Percentiles rank a stretch among this genome's conserved stretches.
These are phyloP conservation scores for Rhynchotus rufescens DNA, from an alignment of 2,797 vertebrate species.

Conservation along the genomic window DNA sequence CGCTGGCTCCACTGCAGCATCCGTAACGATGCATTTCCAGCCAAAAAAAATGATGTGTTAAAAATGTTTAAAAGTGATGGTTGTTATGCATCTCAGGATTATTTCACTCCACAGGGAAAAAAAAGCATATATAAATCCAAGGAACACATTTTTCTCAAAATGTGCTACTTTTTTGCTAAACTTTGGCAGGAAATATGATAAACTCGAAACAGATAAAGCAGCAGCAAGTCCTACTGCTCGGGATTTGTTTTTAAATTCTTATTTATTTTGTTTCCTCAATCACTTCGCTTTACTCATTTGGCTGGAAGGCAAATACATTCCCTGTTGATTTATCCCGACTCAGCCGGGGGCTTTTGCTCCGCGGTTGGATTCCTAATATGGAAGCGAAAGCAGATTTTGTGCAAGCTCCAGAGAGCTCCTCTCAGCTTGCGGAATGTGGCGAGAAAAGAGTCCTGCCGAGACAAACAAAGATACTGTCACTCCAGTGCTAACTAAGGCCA, in stretches of 20 bases:
- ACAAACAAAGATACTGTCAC: conserved; percentile 68
- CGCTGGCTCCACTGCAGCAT: neutral
- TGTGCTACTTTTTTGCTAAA: conserved; percentile 31
- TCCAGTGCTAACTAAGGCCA: conserved; percentile 63
- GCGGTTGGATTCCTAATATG: conserved; percentile 83
- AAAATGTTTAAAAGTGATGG: neutral
- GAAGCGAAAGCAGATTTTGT: conserved; percentile 74
- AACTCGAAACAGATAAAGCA: conserved; percentile 14
- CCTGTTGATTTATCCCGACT: conserved; percentile 78
- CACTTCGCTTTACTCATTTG: conserved; percentile 75
- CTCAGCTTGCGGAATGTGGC: conserved; percentile 78
- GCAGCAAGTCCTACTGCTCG: conserved; percentile 37
- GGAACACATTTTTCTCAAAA: neutral
- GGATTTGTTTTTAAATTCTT: conserved; percentile 52
- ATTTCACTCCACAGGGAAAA: conserved; percentile 21
- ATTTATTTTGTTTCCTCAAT: conserved; percentile 75
- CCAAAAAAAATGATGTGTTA: neutral
- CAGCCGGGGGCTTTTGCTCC: conserved; percentile 67
- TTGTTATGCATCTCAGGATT: neutral
- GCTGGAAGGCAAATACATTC: conserved; percentile 76
- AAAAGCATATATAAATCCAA: neutral
- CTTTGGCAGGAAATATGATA: conserved; percentile 31
- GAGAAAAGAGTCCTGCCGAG: conserved; percentile 68
- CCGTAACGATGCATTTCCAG: neutral
- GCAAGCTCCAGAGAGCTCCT: conserved; percentile 74